Evolutionary conservation across 2,113 vertebrate genomes (phyloP).

Genomic region (Tupaia tana): DNA sequence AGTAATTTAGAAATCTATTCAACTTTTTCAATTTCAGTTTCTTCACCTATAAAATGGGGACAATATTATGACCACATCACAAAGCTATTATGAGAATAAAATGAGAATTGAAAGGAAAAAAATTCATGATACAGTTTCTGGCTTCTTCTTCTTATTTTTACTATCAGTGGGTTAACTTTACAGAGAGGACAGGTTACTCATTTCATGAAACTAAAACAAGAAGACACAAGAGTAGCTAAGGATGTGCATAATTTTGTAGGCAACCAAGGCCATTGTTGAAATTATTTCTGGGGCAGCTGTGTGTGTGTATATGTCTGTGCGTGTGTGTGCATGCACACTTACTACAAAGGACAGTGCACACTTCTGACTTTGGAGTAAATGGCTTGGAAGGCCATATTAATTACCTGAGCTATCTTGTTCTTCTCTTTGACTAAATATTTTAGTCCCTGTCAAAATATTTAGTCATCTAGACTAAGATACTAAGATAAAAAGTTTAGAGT

Average conservation of each 20-base stretch:
- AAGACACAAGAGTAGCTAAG: neutral
- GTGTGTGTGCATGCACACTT: neutral
- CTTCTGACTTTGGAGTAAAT: neutral
- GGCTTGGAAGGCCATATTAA: neutral
- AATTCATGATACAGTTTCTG: neutral
- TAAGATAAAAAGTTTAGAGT: neutral
- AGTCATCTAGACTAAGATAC: neutral
- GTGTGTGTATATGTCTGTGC: neutral
- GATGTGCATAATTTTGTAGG: neutral
- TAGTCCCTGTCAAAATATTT: neutral
- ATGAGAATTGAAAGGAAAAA: neutral
- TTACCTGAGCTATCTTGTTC: neutral
- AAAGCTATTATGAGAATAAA: neutral
- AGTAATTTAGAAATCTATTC: neutral
- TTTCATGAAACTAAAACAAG: neutral
- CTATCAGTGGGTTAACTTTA: neutral
- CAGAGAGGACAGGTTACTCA: neutral
- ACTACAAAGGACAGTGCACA: neutral
- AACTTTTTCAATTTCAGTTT: neutral
- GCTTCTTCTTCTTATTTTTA: neutral
- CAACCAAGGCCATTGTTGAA: neutral
- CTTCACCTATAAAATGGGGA: neutral
- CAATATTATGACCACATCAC: neutral
- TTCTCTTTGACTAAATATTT: conserved; percentile 6
- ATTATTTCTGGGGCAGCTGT: neutral